Evolutionary conservation across 2,888 invertebrate species (phyloP).

Genomic region (Fabriciana adippe): DNA sequence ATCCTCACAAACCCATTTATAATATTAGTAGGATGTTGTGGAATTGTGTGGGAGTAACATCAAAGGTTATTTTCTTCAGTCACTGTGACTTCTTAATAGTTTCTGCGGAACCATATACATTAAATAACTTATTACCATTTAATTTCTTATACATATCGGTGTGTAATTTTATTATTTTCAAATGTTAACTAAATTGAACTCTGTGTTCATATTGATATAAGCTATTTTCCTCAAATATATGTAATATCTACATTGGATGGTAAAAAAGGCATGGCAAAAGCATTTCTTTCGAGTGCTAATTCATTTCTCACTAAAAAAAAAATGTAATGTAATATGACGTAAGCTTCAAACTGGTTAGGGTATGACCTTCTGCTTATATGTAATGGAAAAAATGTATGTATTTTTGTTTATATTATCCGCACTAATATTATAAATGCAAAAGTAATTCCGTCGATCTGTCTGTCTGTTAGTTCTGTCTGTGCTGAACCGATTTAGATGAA

Average conservation of each 20-base stretch:
- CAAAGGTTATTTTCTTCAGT: background rate
- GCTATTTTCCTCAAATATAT: constrained; percentile 4
- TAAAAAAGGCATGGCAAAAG: constrained; percentile 45
- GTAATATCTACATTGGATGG: constrained; percentile 22
- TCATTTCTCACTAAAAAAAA: constrained; percentile 43
- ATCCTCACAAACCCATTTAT: too few relatives aligned
- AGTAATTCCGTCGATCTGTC: too few relatives aligned
- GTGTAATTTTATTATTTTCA: constrained; percentile 11
- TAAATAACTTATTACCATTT: constrained; percentile 30
- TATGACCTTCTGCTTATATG: constrained; percentile 39
- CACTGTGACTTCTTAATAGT: background rate
- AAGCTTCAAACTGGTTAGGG: constrained; percentile 47
- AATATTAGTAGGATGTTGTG: too few relatives aligned
- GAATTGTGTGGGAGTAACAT: too few relatives aligned
- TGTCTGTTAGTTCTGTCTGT: too few relatives aligned
- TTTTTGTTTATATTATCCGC: constrained; percentile 1
- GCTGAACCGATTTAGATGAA: too few relatives aligned
- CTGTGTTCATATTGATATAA: background rate
- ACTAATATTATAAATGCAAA: too few relatives aligned
- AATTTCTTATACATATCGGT: constrained; percentile 23
- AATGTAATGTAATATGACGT: constrained; percentile 56
- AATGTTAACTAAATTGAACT: constrained; percentile 10
- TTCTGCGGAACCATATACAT: constrained; percentile 11
- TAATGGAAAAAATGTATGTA: background rate
- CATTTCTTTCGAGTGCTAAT: constrained; percentile 54